Percentiles rank a stretch among this genome's conserved stretches.
phyloP scores from a whole-genome alignment of 2,888 invertebrate species.

The Lycophotia porphyrea region DNA sequence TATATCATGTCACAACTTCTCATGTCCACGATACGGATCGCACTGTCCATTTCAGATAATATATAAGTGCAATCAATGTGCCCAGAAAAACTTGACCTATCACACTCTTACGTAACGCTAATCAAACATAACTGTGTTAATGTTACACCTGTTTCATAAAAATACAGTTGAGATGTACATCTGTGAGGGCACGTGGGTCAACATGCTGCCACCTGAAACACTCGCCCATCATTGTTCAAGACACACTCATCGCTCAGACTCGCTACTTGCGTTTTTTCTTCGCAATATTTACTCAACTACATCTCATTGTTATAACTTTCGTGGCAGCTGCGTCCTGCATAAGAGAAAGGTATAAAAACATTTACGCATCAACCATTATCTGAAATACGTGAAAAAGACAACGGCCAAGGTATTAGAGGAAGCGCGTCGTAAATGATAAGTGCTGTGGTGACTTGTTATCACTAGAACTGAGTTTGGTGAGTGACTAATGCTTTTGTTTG shows the following conservation, averaged over 20 bases:
- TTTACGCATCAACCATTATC: constrained; percentile 69
- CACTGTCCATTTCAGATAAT: constrained; percentile 30
- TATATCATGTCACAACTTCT: constrained; percentile 28
- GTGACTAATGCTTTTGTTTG: constrained; percentile 67
- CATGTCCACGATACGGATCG: constrained; percentile 24
- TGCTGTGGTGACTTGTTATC: constrained; percentile 61
- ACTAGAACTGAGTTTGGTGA: constrained; percentile 50
- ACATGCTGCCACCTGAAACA: constrained; percentile 79
- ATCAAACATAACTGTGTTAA: constrained; percentile 47
- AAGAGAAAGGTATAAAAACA: constrained; percentile 76
- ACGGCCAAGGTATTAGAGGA: constrained; percentile 76
- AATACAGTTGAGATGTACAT: constrained; percentile 51
- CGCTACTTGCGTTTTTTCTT: constrained; percentile 77
- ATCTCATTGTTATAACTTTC: constrained; percentile 78
- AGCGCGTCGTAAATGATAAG: constrained; percentile 73
- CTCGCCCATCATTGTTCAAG: constrained; percentile 82
- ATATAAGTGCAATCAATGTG: constrained; percentile 40
- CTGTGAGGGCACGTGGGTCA: constrained; percentile 72
- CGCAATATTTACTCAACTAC: constrained; percentile 78
- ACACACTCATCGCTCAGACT: constrained; percentile 79
- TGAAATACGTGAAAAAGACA: constrained; percentile 78
- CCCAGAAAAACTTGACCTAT: constrained; percentile 58
- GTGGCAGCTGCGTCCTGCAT: constrained; percentile 77
- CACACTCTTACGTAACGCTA: constrained; percentile 56
- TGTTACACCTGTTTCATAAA: constrained; percentile 60